Base-by-base conservation (phyloP, 2,113 vertebrate genomes). In the Lepus americanus region DNA sequence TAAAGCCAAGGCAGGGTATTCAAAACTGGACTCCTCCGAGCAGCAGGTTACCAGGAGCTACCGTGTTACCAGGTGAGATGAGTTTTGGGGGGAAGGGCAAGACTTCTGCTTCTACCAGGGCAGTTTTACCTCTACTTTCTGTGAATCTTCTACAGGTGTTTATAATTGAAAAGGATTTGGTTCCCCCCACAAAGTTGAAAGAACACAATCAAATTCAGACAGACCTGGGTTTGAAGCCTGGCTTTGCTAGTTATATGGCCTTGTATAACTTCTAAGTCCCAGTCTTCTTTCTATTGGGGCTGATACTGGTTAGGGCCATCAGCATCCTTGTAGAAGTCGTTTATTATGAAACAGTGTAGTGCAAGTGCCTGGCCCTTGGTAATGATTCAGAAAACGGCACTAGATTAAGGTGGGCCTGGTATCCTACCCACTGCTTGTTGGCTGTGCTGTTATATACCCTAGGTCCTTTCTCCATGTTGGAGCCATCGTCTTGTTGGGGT, bases 151-250 rank as follows among this genome's bases (percentile, higher is more conserved):
- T 70, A 27, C 63, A 55, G 51, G 81, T 49, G 61, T 36, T 86
- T 88, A 7, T 83, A 79, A 76, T 67, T 93, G 64, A 89, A 67
- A 88, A 36, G 70, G 31, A 20, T 59, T 74, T 89, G 59, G 3
- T 49, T 44, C 5, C 55, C 11, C 31, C 27, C 0, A 1, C 20
- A 36, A n/a, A 23, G 31, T 72, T 90, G 55, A 92, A 90, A 90
- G 64, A 78, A 0, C 13, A 64, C 8, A 1, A 13, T 55, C 33
- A 39, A 33, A n/a, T 53, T 23, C 76, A 55, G 25, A 61, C 1
- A 69, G 36, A 49, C 55, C 9, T 9, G 20, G 33, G 33, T 69
- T 73, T 69, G 39, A 86, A 89, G 84, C 64, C 83, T 89, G 59
- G 27, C 33, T 80, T 79, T 82, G 44, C 53, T 67, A 19, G 25